Evolutionary conservation across 2,113 vertebrate genomes (phyloP).

Genomic region (Morone saxatilis): DNA sequence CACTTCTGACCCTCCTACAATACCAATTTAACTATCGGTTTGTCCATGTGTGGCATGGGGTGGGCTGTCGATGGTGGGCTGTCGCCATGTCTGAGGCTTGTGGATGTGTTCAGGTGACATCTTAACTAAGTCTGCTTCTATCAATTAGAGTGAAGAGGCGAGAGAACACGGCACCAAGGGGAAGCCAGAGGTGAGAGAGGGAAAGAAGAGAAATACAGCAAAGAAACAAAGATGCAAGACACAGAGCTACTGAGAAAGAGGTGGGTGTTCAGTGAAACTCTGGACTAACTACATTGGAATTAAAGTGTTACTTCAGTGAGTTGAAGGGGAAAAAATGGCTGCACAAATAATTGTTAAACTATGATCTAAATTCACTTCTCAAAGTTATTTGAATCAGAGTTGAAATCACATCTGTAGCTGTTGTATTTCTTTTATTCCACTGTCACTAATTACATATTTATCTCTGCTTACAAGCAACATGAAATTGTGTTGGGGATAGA

Average conservation of each 20-base stretch:
- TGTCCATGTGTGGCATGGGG: slow-evolving; percentile 50
- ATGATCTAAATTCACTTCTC: not conserved
- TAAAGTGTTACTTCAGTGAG: not conserved
- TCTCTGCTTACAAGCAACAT: not conserved
- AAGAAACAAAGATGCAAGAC: not conserved
- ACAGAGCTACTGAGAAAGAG: not conserved
- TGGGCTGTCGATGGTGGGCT: slow-evolving; percentile 66
- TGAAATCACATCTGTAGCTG: not conserved
- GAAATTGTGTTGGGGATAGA: not conserved
- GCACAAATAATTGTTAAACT: slow-evolving; percentile 13
- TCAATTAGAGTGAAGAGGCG: slow-evolving; percentile 77
- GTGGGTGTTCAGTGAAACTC: slow-evolving; percentile 18
- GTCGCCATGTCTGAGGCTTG: slow-evolving; percentile 59
- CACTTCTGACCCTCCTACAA: slow-evolving; percentile 75
- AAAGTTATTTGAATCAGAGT: not conserved
- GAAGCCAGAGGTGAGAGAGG: slow-evolving; percentile 61
- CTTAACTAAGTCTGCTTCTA: slow-evolving; percentile 83
- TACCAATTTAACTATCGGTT: slow-evolving; percentile 79
- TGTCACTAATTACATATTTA: not conserved
- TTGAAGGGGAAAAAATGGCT: not conserved
- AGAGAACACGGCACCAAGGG: slow-evolving; percentile 31
- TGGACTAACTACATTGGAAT: not conserved
- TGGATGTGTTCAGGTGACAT: slow-evolving; percentile 81
- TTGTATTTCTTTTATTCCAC: not conserved
- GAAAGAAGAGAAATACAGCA: slow-evolving; percentile 13